Percentiles rank a stretch among this genome's conserved stretches.
phyloP scores from a whole-genome alignment of 2,888 invertebrate genomes.

The Pediacus dermestoides region DNA sequence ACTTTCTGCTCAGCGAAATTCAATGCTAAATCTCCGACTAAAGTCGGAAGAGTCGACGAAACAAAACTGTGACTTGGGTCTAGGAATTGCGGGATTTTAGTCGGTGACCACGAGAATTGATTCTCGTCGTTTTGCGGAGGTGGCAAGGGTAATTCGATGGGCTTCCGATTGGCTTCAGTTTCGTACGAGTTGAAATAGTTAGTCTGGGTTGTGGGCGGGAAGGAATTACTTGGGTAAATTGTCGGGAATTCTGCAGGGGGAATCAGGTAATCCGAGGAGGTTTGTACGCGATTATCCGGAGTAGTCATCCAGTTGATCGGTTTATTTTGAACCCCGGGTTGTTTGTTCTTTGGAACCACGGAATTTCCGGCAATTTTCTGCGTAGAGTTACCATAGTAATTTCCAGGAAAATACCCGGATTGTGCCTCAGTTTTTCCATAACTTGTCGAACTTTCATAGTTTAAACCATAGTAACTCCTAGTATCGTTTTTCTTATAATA shows the following conservation, averaged over 20 bases:
- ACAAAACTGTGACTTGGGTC: conserved; percentile 48
- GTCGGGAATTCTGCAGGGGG: conserved; percentile 43
- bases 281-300: conserved; percentile 49
- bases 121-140: conserved; percentile 48
- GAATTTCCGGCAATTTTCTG: too few relatives aligned
- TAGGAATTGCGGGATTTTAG: conserved; percentile 50
- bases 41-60: conserved; percentile 57
- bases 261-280: conserved; percentile 48
- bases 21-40: conserved; percentile 58
- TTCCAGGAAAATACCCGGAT: too few relatives aligned
- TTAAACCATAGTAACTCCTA: conserved; percentile 33
- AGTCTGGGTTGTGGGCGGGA: conserved; percentile 28
- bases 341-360: too few relatives aligned
- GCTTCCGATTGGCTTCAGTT: conserved; percentile 28
- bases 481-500: conserved; percentile 32
- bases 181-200: conserved; percentile 37
- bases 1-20: conserved; percentile 39
- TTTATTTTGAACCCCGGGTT: conserved; percentile 36
- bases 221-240: conserved; percentile 37
- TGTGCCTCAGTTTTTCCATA: conserved; percentile 28
- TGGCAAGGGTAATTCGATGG: conserved; percentile 31
- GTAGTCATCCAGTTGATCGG: conserved; percentile 64
- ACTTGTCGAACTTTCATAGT: conserved; percentile 39
- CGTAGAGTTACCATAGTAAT: background rate
- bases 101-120: conserved; percentile 57